phyloP scores from a whole-genome alignment of 2,888 invertebrate genomes.

The Lasioglossum morio region DNA sequence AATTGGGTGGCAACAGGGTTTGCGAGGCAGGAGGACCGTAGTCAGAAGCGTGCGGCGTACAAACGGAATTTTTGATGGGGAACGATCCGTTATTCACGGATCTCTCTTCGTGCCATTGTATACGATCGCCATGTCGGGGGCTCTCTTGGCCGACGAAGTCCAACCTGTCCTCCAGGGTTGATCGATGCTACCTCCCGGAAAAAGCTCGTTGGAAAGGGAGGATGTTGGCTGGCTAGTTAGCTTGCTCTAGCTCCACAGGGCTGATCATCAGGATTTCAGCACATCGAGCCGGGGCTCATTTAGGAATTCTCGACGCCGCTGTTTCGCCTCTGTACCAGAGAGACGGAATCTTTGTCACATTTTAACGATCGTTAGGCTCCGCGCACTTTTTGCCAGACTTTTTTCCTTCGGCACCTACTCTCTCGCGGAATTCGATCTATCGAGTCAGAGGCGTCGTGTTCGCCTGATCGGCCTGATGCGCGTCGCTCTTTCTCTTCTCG shows the following conservation, averaged over 20 bases:
- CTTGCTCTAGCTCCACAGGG: constrained; percentile 20
- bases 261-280: constrained; percentile 40
- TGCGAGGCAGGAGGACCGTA: constrained; percentile 27
- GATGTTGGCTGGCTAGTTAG: constrained; percentile 12
- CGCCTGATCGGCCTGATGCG: neutral
- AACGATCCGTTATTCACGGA: constrained; percentile 77
- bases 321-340: constrained; percentile 9
- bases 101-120: constrained; percentile 74
- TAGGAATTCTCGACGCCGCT: constrained; percentile 46
- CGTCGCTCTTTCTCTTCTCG: neutral
- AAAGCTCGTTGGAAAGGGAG: neutral
- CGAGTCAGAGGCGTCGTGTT: constrained; percentile 34
- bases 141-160: constrained; percentile 58
- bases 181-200: constrained; percentile 64
- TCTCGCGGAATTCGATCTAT: constrained; percentile 47
- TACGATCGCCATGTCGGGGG: constrained; percentile 64
- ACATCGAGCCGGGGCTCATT: constrained; percentile 31
- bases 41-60: constrained; percentile 43
- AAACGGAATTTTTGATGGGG: constrained; percentile 81
- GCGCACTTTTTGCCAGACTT: constrained; percentile 21
- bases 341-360: constrained; percentile 42
- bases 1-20: neutral
- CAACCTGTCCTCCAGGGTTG: constrained; percentile 66
- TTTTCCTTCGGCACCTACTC: constrained; percentile 12
- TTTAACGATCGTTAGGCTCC: constrained; percentile 37